Conservation (phyloP, 64 coral and sea anemone genomes). For the Catalaphyllia jardinei region DNA sequence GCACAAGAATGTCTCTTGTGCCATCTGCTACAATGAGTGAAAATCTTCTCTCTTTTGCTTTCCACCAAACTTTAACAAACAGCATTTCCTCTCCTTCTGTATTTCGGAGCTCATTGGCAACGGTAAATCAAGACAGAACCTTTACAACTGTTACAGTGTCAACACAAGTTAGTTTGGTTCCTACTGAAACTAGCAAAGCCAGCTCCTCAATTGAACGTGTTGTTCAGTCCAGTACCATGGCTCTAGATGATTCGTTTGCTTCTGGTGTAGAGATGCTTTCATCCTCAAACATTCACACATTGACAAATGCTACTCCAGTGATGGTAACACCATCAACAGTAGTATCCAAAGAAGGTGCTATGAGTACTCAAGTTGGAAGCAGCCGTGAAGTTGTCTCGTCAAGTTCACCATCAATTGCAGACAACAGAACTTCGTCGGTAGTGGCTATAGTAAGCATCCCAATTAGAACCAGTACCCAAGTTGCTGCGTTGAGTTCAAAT, state of each 20-base stretch:
- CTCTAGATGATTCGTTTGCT: neutral
- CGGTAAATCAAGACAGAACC: neutral
- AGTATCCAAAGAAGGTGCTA: neutral
- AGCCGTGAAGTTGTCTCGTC: neutral
- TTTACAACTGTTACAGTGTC: neutral
- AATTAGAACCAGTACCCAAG: neutral
- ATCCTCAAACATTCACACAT: neutral
- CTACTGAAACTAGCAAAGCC: neutral
- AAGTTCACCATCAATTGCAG: neutral
- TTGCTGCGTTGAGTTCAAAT: neutral
- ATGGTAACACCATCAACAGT: neutral
- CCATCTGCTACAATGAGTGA: neutral
- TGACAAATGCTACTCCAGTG: neutral
- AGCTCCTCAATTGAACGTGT: neutral
- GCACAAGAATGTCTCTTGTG: neutral
- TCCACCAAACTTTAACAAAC: neutral
- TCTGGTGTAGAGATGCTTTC: neutral
- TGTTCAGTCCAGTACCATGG: neutral
- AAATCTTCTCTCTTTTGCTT: neutral
- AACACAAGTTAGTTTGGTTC: neutral
- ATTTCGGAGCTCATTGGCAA: neutral
- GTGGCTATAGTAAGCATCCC: neutral
- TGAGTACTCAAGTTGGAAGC: neutral
- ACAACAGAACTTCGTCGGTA: neutral
- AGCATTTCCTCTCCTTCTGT: neutral